phyloP scores from a whole-genome alignment of 2,888 invertebrate species.

The Charanyca ferruginea region DNA sequence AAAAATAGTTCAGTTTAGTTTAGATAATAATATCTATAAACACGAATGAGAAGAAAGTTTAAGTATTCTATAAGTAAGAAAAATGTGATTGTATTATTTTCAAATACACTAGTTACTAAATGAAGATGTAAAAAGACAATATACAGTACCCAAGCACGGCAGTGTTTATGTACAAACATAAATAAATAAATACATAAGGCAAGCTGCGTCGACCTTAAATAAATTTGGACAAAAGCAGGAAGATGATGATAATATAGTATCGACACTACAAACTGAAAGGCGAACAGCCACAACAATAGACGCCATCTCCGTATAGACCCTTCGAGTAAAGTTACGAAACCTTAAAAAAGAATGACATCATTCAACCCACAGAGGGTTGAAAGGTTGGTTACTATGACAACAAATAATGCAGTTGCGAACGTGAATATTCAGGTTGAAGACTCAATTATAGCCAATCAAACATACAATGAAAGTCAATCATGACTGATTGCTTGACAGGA shows the following conservation, averaged over 20 bases:
- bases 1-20: too few relatives aligned
- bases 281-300: not conserved
- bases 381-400: constrained; percentile 17
- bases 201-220: not conserved
- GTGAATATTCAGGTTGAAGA: constrained; percentile 16
- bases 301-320: not conserved
- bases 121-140: too few relatives aligned
- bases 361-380: not conserved
- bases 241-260: not conserved
- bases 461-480: constrained; percentile 36
- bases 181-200: not conserved
- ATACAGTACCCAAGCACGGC: not conserved
- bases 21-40: too few relatives aligned
- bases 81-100: too few relatives aligned
- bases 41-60: too few relatives aligned
- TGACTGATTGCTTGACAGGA: constrained; percentile 34
- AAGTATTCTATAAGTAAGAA: too few relatives aligned
- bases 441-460: constrained; percentile 40
- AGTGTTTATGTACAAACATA: not conserved
- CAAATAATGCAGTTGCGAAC: constrained; percentile 36
- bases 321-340: not conserved
- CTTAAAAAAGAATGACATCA: not conserved
- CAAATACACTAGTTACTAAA: too few relatives aligned
- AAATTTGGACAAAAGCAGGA: not conserved
- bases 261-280: not conserved